Percentiles rank a stretch among this genome's conserved stretches.
Evolutionary conservation across 2,113 vertebrate genomes (phyloP).

Genomic region (Pluvianellus socialis): DNA sequence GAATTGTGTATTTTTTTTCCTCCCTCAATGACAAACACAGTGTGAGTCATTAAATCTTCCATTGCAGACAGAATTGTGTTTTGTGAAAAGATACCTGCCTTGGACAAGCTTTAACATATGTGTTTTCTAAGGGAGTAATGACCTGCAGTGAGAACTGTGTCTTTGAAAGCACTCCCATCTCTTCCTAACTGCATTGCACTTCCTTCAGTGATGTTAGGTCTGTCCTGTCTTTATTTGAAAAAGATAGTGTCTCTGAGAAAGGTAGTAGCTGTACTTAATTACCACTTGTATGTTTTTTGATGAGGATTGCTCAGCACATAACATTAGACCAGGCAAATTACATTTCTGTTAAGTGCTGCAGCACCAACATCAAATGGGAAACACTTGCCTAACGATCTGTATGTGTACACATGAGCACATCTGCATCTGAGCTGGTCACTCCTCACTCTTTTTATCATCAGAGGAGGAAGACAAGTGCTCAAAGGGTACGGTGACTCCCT

Average conservation of each 20-base stretch:
- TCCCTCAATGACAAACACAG: not conserved
- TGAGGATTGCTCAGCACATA: not conserved
- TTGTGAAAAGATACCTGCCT: not conserved
- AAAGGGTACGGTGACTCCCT: not conserved
- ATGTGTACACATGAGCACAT: accelerated
- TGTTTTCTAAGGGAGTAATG: not conserved
- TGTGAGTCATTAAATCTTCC: not conserved
- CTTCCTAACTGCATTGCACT: not conserved
- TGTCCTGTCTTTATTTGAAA: not conserved
- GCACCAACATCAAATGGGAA: not conserved
- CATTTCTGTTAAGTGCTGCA: not conserved
- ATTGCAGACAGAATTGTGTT: not conserved
- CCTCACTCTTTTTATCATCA: not conserved
- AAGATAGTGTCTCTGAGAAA: not conserved
- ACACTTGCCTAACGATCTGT: not conserved
- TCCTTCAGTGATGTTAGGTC: not conserved
- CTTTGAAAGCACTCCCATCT: not conserved
- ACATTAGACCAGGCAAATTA: not conserved
- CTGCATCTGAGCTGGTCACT: not conserved
- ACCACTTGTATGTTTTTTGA: not conserved
- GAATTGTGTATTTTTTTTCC: not conserved
- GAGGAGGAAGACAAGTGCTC: not conserved
- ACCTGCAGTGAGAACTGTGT: not conserved
- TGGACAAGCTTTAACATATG: not conserved
- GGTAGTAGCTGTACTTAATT: not conserved